Evolutionary conservation across 1,140 invertebrate species (phyloP).

Genomic region (Cherax quadricarinatus): DNA sequence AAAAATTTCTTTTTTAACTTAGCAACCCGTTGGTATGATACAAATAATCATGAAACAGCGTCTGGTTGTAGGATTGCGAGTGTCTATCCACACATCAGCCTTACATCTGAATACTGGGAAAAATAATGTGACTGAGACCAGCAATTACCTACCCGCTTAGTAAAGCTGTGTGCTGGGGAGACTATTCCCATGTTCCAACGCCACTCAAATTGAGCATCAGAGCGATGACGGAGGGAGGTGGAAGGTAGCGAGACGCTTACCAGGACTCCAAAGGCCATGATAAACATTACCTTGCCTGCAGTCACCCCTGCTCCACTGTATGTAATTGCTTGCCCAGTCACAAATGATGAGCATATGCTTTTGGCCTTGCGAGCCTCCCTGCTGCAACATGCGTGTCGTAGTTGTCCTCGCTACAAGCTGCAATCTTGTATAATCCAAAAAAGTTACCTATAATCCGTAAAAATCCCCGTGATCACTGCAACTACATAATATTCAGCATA

Average conservation of each 20-base stretch:
- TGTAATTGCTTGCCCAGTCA: slow-evolving; percentile 36
- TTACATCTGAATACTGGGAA: slow-evolving; percentile 71
- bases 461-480: slow-evolving; percentile 32
- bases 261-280: neutral
- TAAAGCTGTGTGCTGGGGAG: neutral
- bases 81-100: slow-evolving; percentile 42
- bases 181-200: neutral
- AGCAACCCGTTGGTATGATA: neutral
- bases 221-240: neutral
- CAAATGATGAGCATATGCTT: slow-evolving; percentile 69
- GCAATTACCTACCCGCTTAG: slow-evolving; percentile 39
- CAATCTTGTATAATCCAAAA: slow-evolving; percentile 25
- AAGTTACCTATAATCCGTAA: slow-evolving; percentile 49
- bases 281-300: neutral
- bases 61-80: slow-evolving; percentile 40
- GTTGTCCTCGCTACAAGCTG: slow-evolving; percentile 43
- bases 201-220: neutral
- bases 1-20: neutral
- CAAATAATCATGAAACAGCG: slow-evolving; percentile 11
- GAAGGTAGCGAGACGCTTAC: neutral
- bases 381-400: slow-evolving; percentile 58
- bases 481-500: neutral
- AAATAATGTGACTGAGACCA: slow-evolving; percentile 51
- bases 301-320: slow-evolving; percentile 1
- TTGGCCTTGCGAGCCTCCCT: slow-evolving; percentile 69